Percentiles rank a stretch among this genome's conserved stretches.
Conservation (phyloP, 1,140 invertebrate genomes). For the Halotydeus destructor region DNA sequence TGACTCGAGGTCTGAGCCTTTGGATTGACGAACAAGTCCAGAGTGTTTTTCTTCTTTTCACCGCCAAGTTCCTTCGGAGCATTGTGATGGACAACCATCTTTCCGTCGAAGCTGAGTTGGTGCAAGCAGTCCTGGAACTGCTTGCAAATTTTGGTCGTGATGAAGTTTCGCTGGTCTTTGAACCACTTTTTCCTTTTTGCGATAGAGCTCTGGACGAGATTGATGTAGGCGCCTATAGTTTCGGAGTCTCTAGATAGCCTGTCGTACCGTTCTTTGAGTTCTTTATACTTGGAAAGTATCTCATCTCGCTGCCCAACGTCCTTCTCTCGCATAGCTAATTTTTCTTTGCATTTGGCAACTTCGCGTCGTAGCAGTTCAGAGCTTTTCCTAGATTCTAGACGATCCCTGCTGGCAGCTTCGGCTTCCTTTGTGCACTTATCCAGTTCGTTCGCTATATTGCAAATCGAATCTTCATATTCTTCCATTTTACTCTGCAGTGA, state of each 20-base stretch:
- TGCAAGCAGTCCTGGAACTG: background rate
- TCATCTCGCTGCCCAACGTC: background rate
- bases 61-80: background rate
- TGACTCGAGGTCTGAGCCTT: conserved; percentile 14
- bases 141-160: background rate
- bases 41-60: conserved; percentile 11
- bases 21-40: conserved; percentile 12
- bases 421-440: background rate
- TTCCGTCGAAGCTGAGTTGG: background rate
- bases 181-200: background rate
- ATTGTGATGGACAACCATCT: background rate
- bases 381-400: background rate
- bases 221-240: no score
- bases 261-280: no score
- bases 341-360: background rate
- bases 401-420: background rate
- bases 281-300: background rate
- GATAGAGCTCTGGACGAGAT: background rate
- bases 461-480: background rate
- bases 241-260: no score
- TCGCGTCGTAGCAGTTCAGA: background rate
- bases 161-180: background rate
- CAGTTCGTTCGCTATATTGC: background rate
- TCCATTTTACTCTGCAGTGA: background rate
- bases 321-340: no score